Conservation (phyloP, 2,113 vertebrate species). For the Myotis lucifugus region DNA sequence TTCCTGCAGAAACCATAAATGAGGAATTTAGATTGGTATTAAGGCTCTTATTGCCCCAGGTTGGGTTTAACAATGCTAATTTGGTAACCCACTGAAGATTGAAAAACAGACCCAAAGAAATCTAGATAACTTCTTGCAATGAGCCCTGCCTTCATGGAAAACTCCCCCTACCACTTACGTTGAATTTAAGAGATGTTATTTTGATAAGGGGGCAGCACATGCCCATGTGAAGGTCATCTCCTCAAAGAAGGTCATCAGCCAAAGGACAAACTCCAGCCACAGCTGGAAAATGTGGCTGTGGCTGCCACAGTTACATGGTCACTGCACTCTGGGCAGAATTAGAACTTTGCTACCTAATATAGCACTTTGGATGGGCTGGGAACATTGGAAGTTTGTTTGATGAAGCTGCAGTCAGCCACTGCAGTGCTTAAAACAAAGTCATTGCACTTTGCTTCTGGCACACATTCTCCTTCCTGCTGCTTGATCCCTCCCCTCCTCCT, state of each 20-base stretch:
- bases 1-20: background rate
- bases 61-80: background rate
- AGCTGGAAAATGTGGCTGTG: background rate
- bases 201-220: background rate
- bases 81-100: background rate
- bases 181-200: background rate
- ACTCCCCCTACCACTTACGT: background rate
- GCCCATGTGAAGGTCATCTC: background rate
- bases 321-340: no score
- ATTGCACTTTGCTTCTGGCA: background rate
- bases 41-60: background rate
- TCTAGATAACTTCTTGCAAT: background rate
- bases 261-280: background rate
- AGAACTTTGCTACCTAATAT: background rate
- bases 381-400: background rate
- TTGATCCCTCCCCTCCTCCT: background rate
- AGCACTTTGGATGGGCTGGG: background rate
- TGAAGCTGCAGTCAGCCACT: background rate
- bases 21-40: background rate
- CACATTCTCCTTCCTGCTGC: background rate
- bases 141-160: background rate
- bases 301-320: background rate
- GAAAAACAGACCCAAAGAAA: constrained; percentile 25
- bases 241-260: background rate
- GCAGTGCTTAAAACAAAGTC: background rate